Evolutionary conservation across 2,888 invertebrate species (phyloP), one percentile per base, ranked within the genome.

Genomic region (Metacarcinus magister): DNA sequence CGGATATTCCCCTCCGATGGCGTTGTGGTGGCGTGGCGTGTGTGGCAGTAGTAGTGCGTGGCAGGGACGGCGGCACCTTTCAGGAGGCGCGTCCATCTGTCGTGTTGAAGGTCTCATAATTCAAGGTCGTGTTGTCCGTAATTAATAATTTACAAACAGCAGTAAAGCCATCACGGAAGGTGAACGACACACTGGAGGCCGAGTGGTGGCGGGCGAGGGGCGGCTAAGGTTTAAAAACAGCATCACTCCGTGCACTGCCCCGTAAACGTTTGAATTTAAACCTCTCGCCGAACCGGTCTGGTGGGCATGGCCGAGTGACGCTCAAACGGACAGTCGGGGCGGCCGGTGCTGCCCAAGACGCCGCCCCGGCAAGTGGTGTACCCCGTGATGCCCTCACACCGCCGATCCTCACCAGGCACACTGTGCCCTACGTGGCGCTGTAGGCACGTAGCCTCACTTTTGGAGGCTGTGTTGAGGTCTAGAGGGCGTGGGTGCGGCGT

Each of bases 261-360:
- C 89, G 87, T 28, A 95, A 92, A 92, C 46, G 95, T 95, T 95
- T 95, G 95, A 95, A 95, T 95, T 95, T 95, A 91, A 95, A 95
- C 94, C 94, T 94, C 94, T 28, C 39, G 19, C 94, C 44, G 46
- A 94, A 94, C 94, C 94, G 94, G 94, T 94, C 82, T 48, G 48
- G 93, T n/a, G 93, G 67, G 60, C 60, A 43, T 39, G 39, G 87
- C 44, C 44, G 94, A 87, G 87, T 48, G 87, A 87, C 87, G 94
- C 82, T 48, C n/a, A 87, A 87, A 94, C 94, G 46, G 87, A 44
- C 94, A 94, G 87, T 48, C 82, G 39, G 2, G 93, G 48, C 87
- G 39, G 32, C 82, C 19, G 87, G 44, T 48, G 94, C 8, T 89
- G 94, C 48, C 87, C 94, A 23, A 23, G 94, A 44, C 87, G 87